Evolutionary conservation across 2,113 vertebrate species (phyloP), one percentile per base, ranked within the genome.

Genomic region (Pteronura brasiliensis): DNA sequence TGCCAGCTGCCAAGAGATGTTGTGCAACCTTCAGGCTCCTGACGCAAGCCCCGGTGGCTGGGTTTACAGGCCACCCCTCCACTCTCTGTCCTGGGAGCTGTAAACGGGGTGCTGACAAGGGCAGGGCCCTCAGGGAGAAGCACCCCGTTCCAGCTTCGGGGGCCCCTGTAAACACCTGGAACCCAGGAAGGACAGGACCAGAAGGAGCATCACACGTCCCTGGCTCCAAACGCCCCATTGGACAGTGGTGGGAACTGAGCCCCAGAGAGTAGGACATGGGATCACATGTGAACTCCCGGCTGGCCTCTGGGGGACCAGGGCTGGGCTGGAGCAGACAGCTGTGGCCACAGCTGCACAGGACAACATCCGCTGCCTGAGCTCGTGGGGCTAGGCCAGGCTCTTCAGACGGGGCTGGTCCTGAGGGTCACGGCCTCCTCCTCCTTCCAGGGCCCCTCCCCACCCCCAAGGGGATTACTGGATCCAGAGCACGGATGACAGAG

Each of bases 331-430:
- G 59, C 11, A 0, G 42, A 36, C 83, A 63, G 85, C 85, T 21
- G 87, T 5, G 52, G 23, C 6, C 7, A 1, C 82, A 84, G 88
- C 87, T 77, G 57, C 63, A 1, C 39, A 6, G 25, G 52, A 69
- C 63, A 55, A 69, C 42, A 42, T 4, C 74, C 15, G 1, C 79
- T 11, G 21, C 3, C 29, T 0, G 10, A 6, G 39, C 3, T 5
- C 0, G 0, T 1, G 21, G 65, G 61, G 1, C 25, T 0, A 0
- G 36, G 34, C 29, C 6, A 0, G 29, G 21, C 6, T 11, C 29
- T 21, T 7, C 34, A 3, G 42, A n/a, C 25, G 49, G 17, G 21
- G 52, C 15, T 0, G 29, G 6, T 25, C 52, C 23, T 14, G 11
- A 11, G 34, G 2, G 61, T 39, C 18, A 23, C 18, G 0, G 15